phyloP scores from a whole-genome alignment of 2,888 invertebrate species.

The Lomographa bimaculata region DNA sequence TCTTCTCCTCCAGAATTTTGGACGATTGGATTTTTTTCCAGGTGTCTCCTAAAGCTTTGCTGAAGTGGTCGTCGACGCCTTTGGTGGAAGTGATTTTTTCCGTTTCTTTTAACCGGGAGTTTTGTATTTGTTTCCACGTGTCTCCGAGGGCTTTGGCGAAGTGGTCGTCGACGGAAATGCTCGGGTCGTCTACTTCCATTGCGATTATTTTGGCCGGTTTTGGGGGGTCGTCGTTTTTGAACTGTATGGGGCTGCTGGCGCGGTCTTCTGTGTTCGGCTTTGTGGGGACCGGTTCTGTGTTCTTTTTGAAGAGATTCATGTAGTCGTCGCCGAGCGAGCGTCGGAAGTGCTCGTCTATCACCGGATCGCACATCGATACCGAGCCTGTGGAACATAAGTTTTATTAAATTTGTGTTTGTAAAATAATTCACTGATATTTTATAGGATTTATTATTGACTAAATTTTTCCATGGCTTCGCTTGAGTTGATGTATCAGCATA shows the following conservation, averaged over 20 bases:
- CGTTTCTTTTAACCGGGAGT: slow-evolving; percentile 80
- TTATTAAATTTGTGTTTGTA: too few species aligned
- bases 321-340: slow-evolving; percentile 94
- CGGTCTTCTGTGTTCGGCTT: slow-evolving; percentile 77
- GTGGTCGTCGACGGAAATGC: slow-evolving; percentile 93
- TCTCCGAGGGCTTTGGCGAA: slow-evolving; percentile 95
- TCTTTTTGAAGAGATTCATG: slow-evolving; percentile 87
- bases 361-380: slow-evolving; percentile 92
- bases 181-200: slow-evolving; percentile 84
- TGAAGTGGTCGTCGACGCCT: slow-evolving; percentile 94
- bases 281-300: slow-evolving; percentile 55
- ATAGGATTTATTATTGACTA: too few species aligned
- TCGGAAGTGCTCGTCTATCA: slow-evolving; percentile 97
- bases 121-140: slow-evolving; percentile 91
- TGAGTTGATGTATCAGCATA: too few species aligned
- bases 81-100: slow-evolving; percentile 59
- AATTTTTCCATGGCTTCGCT: too few species aligned
- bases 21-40: slow-evolving; percentile 90
- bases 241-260: slow-evolving; percentile 76
- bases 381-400: slow-evolving; percentile 79
- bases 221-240: slow-evolving; percentile 62
- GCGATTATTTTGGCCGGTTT: slow-evolving; percentile 74
- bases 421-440: too few species aligned
- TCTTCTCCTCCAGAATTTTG: slow-evolving; percentile 63
- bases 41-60: slow-evolving; percentile 93